These are phyloP conservation scores for Sibirionetta formosa DNA, from an alignment of 2,797 vertebrate genomes.

Conservation along the genomic window DNA sequence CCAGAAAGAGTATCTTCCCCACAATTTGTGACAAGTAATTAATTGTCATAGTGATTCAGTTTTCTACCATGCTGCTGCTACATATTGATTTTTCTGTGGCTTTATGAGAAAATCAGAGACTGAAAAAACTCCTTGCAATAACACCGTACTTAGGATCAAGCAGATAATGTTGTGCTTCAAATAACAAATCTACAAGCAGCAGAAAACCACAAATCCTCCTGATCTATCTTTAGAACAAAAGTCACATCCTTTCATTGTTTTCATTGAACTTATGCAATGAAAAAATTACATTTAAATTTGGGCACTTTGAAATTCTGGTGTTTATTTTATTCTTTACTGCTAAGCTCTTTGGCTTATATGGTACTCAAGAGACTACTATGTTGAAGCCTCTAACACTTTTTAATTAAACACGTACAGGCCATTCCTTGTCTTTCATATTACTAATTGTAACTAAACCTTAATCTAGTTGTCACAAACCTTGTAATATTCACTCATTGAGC, in stretches of 20 bases:
- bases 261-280: conserved; percentile 50
- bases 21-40: background rate
- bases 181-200: background rate
- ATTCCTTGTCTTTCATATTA: background rate
- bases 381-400: background rate
- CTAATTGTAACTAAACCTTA: background rate
- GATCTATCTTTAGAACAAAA: conserved; percentile 67
- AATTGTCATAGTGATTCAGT: background rate
- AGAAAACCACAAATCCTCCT: conserved; percentile 52
- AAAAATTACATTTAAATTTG: conserved; percentile 56
- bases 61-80: background rate
- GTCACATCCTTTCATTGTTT: conserved; percentile 76
- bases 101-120: background rate
- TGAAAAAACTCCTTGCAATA: background rate
- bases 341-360: background rate
- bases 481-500: background rate
- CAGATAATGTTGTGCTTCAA: background rate
- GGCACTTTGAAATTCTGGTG: conserved; percentile 23
- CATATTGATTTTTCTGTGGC: background rate
- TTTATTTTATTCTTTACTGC: conserved; percentile 10
- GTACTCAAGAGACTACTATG: background rate
- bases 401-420: background rate
- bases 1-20: background rate
- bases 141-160: background rate
- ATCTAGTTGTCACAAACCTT: background rate